Base-by-base conservation (phyloP, 2,888 invertebrate genomes). In the Apodemia mormo region DNA sequence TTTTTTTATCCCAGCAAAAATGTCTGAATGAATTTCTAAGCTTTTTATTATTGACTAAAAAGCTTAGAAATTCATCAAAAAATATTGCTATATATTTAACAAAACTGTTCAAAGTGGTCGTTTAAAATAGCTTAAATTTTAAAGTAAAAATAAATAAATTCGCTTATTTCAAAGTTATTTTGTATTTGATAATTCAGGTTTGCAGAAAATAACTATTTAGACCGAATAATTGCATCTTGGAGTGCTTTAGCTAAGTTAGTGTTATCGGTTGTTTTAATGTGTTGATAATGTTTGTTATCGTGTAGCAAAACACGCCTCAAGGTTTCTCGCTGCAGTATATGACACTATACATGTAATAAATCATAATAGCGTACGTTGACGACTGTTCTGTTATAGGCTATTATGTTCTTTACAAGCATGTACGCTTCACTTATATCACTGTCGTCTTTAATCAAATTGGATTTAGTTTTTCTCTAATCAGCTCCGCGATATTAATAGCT, bases 401-500 rank as follows among this genome's bases (percentile, higher is more conserved):
- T 61, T 61, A 61, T 61, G 61, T 61, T 61, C 61, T 61, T 61
- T 61, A 30, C 33, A 30, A 61, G 61, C 30, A 61, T 58, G 58
- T 58, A 30, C 12, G 22, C 61, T 61, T 61, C 33, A 61, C 33
- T 14, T 33, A 61, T 14, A 61, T 33, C 33, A 33, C 30, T 58
- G 58, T 61, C 61, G 33, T 33, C 33, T 61, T 14, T 61, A 33
- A 61, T 30, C 30, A 61, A 61, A 61, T 61, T 61, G 33, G 61
- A 61, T 61, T 12, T 30, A 12, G 30, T 61, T 61, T 33, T 61
- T 61, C 61, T 30, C 61, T 30, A 33, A 61, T 61, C 61, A 33
- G 61, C 61, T 61, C 8, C 29, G 10, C 30, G 33, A 29, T 61
- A 33, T 10, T 45, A 45, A 12, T n/a, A 52, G 52, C 52, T 1